Percentiles rank a stretch among this genome's conserved stretches.
These are phyloP conservation scores for Norana najaformis DNA, from an alignment of 2,888 invertebrate genomes.

Conservation along the genomic window DNA sequence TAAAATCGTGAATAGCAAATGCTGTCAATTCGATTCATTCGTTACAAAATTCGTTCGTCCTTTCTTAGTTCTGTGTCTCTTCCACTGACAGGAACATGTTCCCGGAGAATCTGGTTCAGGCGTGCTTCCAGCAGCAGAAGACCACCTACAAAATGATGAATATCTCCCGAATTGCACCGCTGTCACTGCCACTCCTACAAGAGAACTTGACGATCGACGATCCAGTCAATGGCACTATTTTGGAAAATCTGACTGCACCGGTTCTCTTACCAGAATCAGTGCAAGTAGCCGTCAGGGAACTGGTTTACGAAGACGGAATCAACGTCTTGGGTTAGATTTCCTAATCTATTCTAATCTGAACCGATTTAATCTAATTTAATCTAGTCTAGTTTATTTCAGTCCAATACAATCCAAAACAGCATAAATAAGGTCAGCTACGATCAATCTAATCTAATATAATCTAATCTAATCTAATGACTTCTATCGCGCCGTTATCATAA, in stretches of 20 bases:
- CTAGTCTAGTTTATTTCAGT: no score
- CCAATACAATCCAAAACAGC: no score
- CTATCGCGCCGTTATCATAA: no score
- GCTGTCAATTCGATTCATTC: no score
- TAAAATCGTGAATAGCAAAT: no score
- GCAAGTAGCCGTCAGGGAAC: slow-evolving; percentile 30
- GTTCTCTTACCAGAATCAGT: background rate
- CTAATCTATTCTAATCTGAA: no score
- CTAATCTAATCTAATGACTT: no score
- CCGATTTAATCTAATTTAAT: no score
- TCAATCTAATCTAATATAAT: no score
- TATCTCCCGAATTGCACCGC: background rate
- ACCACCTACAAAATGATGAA: slow-evolving; percentile 63
- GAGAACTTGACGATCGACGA: background rate
- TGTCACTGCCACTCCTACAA: background rate
- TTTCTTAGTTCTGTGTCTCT: background rate
- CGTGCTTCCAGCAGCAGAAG: slow-evolving; percentile 68
- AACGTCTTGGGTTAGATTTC: slow-evolving; percentile 68
- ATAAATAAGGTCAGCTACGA: no score
- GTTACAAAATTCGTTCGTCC: no score
- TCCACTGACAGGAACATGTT: slow-evolving; percentile 67
- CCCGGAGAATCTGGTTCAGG: slow-evolving; percentile 70
- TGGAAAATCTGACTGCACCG: background rate
- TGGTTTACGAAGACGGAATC: slow-evolving; percentile 66
- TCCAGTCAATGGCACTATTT: background rate